These are phyloP conservation scores for Macrotus californicus DNA, from an alignment of 2,113 vertebrate genomes.

Conservation along the genomic window DNA sequence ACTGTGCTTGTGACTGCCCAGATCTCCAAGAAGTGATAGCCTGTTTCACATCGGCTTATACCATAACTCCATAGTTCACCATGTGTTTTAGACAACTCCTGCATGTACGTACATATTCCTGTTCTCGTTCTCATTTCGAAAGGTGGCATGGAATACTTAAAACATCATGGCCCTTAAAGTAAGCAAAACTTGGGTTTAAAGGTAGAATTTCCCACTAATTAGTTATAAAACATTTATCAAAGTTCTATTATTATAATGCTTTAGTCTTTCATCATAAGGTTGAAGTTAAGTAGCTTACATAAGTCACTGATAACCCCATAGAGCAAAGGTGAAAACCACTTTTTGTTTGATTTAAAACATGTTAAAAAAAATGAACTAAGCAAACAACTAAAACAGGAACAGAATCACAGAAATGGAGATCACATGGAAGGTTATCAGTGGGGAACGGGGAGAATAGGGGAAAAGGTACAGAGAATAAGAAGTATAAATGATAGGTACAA, in stretches of 20 bases:
- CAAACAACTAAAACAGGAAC: too few relatives aligned
- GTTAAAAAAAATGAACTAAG: neutral
- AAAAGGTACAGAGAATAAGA: too few relatives aligned
- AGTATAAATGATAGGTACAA: too few relatives aligned
- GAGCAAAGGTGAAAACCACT: neutral
- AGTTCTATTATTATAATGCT: neutral
- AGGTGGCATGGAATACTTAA: neutral
- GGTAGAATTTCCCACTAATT: neutral
- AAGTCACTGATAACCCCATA: neutral
- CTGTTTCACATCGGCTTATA: neutral
- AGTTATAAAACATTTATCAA: neutral
- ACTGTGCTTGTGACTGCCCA: neutral
- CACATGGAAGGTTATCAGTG: too few relatives aligned
- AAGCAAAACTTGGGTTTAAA: neutral
- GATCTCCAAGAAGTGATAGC: neutral
- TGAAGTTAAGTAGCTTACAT: neutral
- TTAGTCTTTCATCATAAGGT: neutral
- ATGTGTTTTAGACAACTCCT: neutral
- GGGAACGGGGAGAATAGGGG: too few relatives aligned
- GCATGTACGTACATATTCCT: neutral
- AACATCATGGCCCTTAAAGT: neutral
- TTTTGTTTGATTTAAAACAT: neutral
- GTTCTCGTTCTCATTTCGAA: neutral
- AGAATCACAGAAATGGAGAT: too few relatives aligned
- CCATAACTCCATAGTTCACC: neutral